A percentile compares a stretch with the other conserved stretches of the same genome.
phyloP scores from a whole-genome alignment of 2,888 invertebrate species.

The Lochmaea crataegi region DNA sequence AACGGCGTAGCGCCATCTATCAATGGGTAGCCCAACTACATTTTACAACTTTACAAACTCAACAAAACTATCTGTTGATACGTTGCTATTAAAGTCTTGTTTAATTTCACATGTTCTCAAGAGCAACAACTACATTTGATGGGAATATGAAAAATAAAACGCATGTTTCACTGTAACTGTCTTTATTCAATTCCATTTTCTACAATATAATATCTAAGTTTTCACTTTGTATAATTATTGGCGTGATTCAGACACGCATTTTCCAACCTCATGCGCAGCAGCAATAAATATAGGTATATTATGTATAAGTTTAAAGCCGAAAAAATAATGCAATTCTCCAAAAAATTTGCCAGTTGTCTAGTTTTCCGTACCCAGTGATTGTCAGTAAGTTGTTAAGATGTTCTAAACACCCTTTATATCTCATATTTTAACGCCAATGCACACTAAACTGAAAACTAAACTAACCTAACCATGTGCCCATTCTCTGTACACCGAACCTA shows the following conservation, averaged over 20 bases:
- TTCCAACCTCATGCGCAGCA: conserved; percentile 60
- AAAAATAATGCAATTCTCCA: conserved; percentile 26
- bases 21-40: no score
- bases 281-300: conserved; percentile 59
- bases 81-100: no score
- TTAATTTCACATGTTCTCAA: no score
- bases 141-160: conserved; percentile 18
- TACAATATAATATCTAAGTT: conserved; percentile 57
- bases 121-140: background rate
- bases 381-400: conserved; percentile 33
- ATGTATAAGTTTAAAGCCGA: conserved; percentile 39
- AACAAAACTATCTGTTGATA: no score
- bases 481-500: no score
- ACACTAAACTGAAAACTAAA: background rate
- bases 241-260: conserved; percentile 56
- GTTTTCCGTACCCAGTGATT: conserved; percentile 35
- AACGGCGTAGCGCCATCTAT: no score
- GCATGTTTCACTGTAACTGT: conserved; percentile 55
- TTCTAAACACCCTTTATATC: conserved; percentile 1
- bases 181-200: conserved; percentile 66
- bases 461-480: no score
- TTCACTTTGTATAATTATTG: conserved; percentile 57
- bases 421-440: background rate
- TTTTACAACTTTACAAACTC: no score
- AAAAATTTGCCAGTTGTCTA: conserved; percentile 25